A percentile compares a stretch with the other conserved stretches of the same genome.
These are phyloP conservation scores for Acrossocheilus wenchowensis DNA, from an alignment of 2,797 vertebrate genomes.

Conservation along the genomic window DNA sequence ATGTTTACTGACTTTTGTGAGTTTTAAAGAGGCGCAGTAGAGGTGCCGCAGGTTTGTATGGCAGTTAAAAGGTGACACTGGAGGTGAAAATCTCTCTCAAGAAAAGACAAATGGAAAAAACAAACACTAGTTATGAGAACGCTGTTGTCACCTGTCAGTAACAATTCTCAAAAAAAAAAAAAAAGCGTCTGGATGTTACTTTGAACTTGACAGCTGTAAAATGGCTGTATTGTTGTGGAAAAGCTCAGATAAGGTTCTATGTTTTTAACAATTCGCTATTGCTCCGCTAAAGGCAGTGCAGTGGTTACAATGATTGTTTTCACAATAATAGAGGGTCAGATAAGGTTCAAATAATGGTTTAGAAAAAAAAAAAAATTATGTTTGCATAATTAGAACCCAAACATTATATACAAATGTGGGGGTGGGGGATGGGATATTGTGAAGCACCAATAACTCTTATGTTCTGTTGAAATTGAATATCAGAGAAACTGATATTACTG, in stretches of 20 bases:
- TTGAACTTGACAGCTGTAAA: slow-evolving; percentile 69
- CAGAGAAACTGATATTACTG: no score
- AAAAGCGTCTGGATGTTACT: slow-evolving; percentile 43
- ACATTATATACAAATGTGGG: not conserved
- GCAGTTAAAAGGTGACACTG: slow-evolving; percentile 70
- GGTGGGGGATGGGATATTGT: no score
- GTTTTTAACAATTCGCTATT: not conserved
- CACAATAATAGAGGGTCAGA: not conserved
- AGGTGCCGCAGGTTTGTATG: slow-evolving; percentile 35
- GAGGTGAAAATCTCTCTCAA: slow-evolving; percentile 70
- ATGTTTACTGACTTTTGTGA: slow-evolving; percentile 69
- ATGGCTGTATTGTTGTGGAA: slow-evolving; percentile 43
- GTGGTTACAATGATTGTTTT: not conserved
- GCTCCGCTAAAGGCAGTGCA: not conserved
- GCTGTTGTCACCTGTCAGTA: slow-evolving; percentile 65
- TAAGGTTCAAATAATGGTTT: not conserved
- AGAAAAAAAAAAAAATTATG: not conserved
- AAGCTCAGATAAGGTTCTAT: slow-evolving; percentile 3
- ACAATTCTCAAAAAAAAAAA: slow-evolving; percentile 32
- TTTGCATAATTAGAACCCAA: not conserved
- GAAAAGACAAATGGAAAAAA: slow-evolving; percentile 54
- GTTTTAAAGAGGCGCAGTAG: slow-evolving; percentile 59
- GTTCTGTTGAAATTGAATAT: no score
- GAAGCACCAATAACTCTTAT: not conserved
- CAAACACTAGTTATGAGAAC: slow-evolving; percentile 53